Evolutionary conservation across 2,888 invertebrate species (phyloP), one percentile per base, ranked within the genome.

Genomic region (Zygothrica quintamaculata): DNA sequence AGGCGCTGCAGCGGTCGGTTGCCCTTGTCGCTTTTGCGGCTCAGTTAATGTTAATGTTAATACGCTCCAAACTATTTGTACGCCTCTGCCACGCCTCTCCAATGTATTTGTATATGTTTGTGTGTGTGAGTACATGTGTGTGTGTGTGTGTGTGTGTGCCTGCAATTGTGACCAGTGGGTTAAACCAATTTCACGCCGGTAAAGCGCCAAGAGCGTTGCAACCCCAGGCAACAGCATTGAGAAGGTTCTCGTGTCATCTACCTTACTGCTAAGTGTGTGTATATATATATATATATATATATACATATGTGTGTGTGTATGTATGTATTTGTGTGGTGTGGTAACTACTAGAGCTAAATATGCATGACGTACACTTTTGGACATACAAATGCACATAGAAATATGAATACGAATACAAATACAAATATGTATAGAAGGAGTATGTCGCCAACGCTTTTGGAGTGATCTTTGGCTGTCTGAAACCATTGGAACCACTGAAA

Each of bases 131-230:
- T 52, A n/a, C n/a, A n/a, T n/a, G 22, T 44, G 11, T 46, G 25
- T 50, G 34, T 56, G 47, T 43, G 26, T 36, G 52, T 52, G 61
- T 50, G 57, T 48, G 66, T 79, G 68, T 75, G 87, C 67, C 82
- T 87, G 87, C 77, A 82, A 82, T 82, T 82, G 87, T 82, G 82
- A 82, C 87, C 82, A 82, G 87, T 82, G 82, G 79, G 87, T 88
- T 77, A 89, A 87, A 79, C 88, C 87, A 85, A 88, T 89, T 89
- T 89, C 77, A 88, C 88, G 88, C 88, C 84, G 65, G 84, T 71
- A 79, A 86, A 84, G 74, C 88, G 81, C 74, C 81, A 74, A 72
- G 75, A 85, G 82, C 77, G 80, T 79, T 82, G 81, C 87, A 76
- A 70, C 75, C 71, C 73, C 76, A 65, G 46, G 50, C 65, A 60